A percentile compares a stretch with the other conserved stretches of the same genome.
Conservation (phyloP, 2,888 invertebrate species). For the Hypomecis atomaria region DNA sequence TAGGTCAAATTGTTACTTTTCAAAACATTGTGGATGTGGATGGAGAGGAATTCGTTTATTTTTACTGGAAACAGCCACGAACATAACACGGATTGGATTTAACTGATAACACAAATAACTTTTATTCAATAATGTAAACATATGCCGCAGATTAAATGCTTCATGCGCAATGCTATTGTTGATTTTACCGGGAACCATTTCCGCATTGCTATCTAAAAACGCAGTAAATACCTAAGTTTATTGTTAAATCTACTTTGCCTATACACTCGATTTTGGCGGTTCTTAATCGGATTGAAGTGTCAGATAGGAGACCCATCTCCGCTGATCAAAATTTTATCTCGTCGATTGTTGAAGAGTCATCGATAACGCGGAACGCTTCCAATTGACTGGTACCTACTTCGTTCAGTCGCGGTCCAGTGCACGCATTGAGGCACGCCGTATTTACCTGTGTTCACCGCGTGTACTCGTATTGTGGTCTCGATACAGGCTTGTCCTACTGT, state of each 20-base stretch:
- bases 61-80: conserved; percentile 6
- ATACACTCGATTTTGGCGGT: conserved; percentile 8
- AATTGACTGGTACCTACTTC: conserved; percentile 57
- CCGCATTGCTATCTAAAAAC: conserved; percentile 4
- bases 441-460: conserved; percentile 42
- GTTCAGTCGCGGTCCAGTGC: conserved; percentile 62
- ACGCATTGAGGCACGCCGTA: conserved; percentile 51
- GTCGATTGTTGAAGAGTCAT: conserved; percentile 56
- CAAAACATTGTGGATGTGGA: conserved; percentile 8
- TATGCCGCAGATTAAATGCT: conserved; percentile 15
- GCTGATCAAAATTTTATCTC: conserved; percentile 65
- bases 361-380: conserved; percentile 60
- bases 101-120: conserved; percentile 19
- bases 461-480: conserved; percentile 47
- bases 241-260: conserved; percentile 6
- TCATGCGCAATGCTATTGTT: conserved; percentile 8
- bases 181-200: conserved; percentile 11
- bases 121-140: conserved; percentile 23
- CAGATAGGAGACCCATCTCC: conserved; percentile 60
- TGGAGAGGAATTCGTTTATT: conserved; percentile 16
- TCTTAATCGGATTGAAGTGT: conserved; percentile 32
- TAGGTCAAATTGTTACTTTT: conserved; percentile 9
- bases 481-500: conserved; percentile 46
- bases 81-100: conserved; percentile 5
- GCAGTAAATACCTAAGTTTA: background rate